A percentile compares a stretch with the other conserved stretches of the same genome.
Conservation (phyloP, 2,888 invertebrate genomes). For the Therioaphis trifolii region DNA sequence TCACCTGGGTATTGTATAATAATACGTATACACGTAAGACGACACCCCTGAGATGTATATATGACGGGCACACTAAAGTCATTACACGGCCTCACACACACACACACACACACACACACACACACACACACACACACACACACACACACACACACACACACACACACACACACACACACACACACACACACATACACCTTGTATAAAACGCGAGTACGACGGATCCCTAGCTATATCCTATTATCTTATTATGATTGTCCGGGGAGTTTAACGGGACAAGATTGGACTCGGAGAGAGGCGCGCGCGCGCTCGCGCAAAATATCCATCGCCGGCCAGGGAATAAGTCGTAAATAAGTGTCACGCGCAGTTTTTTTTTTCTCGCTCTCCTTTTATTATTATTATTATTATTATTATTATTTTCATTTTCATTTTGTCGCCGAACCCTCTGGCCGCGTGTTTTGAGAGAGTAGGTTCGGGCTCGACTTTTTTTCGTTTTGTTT, state of each 20-base stretch:
- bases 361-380: slow-evolving; percentile 19
- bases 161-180: not conserved
- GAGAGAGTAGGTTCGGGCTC: not conserved
- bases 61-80: slow-evolving; percentile 43
- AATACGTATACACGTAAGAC: slow-evolving; percentile 21
- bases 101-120: not conserved
- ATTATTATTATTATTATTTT: not conserved
- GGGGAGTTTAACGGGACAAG: slow-evolving; percentile 65
- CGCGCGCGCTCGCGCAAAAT: not conserved
- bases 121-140: not conserved
- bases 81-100: not conserved
- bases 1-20: slow-evolving; percentile 1
- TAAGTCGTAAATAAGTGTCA: slow-evolving; percentile 63
- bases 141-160: not conserved
- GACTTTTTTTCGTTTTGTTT: slow-evolving; percentile 18
- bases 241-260: slow-evolving; percentile 66
- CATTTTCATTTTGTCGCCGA: not conserved
- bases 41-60: slow-evolving; percentile 54
- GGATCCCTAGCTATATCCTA: slow-evolving; percentile 41
- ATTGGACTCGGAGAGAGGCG: slow-evolving; percentile 49
- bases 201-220: too few species aligned
- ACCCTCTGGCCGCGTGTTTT: not conserved
- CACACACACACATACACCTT: not conserved
- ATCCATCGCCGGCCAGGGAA: slow-evolving; percentile 64
- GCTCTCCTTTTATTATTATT: slow-evolving; percentile 2